These are phyloP conservation scores for Syrista parreyssii DNA, from an alignment of 2,888 invertebrate species.

Conservation along the genomic window DNA sequence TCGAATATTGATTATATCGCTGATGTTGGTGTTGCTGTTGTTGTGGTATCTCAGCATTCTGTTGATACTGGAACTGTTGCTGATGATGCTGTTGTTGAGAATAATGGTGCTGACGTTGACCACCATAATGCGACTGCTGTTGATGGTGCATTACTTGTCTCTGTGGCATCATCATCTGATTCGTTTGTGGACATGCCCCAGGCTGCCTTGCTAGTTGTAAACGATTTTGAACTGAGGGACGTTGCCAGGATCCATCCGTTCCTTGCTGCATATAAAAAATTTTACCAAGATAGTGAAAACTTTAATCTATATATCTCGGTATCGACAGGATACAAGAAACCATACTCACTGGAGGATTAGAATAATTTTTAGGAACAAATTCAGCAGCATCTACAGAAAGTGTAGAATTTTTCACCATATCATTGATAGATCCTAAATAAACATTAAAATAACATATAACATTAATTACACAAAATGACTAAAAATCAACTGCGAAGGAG, in stretches of 20 bases:
- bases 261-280: slow-evolving; percentile 2
- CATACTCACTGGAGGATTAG: not conserved
- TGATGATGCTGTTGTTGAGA: slow-evolving; percentile 31
- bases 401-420: slow-evolving; percentile 45
- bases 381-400: slow-evolving; percentile 55
- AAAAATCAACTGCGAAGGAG: too few species aligned
- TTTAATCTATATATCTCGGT: not conserved
- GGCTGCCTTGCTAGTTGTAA: slow-evolving; percentile 44
- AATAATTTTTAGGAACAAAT: slow-evolving; percentile 51
- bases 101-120: slow-evolving; percentile 34
- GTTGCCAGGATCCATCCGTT: slow-evolving; percentile 10
- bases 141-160: slow-evolving; percentile 25
- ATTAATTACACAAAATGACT: too few species aligned
- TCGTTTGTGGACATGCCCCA: slow-evolving; percentile 10
- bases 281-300: not conserved
- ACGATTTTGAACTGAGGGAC: slow-evolving; percentile 53
- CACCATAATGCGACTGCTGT: slow-evolving; percentile 32
- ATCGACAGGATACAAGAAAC: not conserved
- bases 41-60: slow-evolving; percentile 27
- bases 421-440: slow-evolving; percentile 17
- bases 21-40: slow-evolving; percentile 35
- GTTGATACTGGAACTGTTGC: slow-evolving; percentile 28
- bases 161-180: slow-evolving; percentile 29
- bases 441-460: not conserved
- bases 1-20: slow-evolving; percentile 27